Percentiles rank a stretch among this genome's conserved stretches.
Conservation (phyloP, 2,888 invertebrate genomes). For the Urechis unicinctus region DNA sequence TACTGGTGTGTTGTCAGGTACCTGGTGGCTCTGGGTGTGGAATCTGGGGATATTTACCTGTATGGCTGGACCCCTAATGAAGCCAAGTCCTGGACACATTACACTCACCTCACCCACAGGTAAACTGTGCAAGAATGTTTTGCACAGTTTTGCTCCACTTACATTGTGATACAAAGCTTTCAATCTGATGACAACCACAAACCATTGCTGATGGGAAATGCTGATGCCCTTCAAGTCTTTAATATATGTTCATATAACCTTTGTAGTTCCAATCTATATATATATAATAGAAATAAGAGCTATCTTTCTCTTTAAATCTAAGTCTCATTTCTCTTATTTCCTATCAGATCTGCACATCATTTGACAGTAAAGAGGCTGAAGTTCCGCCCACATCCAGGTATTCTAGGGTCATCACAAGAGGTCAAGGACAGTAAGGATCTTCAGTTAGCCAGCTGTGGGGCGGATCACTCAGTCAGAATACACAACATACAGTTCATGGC, state of each 20-base stretch:
- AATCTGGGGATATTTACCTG: constrained; percentile 42
- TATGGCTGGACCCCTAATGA: constrained; percentile 11
- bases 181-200: background rate
- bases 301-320: background rate
- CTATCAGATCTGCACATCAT: constrained; percentile 40
- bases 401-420: no score
- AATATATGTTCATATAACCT: no score
- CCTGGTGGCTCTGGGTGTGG: constrained; percentile 43
- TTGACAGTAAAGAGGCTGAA: constrained; percentile 40
- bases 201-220: no score
- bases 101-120: constrained; percentile 6
- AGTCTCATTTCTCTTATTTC: background rate
- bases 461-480: constrained; percentile 40
- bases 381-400: constrained; percentile 35
- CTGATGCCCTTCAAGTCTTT: no score
- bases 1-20: constrained; percentile 36
- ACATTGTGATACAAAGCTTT: background rate
- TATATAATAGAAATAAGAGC: background rate
- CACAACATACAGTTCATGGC: no score
- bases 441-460: constrained; percentile 42
- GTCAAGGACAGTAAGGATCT: constrained; percentile 17
- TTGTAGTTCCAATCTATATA: no score
- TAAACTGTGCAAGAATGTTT: no score
- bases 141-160: background rate
- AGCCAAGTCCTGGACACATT: constrained; percentile 9